phyloP scores from a whole-genome alignment of 2,113 vertebrate species.

The Catharus fuscescens region DNA sequence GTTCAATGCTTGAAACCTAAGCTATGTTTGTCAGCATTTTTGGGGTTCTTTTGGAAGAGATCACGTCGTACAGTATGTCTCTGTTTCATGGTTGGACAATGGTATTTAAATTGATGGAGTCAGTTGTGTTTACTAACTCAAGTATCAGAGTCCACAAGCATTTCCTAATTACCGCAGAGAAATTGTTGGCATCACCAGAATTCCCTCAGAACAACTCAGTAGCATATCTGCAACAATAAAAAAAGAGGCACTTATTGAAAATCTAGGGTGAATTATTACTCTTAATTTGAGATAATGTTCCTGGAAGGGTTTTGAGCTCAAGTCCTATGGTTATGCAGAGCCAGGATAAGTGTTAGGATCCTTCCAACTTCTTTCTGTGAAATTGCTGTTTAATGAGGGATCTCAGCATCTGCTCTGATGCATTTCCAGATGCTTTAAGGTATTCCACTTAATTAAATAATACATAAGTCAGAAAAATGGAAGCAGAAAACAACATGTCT shows the following conservation, averaged over 20 bases:
- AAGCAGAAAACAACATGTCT: neutral
- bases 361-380: neutral
- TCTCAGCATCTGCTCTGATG: neutral
- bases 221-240: neutral
- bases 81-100: neutral
- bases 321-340: neutral
- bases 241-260: neutral
- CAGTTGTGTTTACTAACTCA: neutral
- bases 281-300: neutral
- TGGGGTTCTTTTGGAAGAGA: fast-evolving
- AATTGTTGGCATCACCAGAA: neutral
- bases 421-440: neutral
- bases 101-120: neutral
- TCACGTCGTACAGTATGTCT: neutral
- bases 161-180: neutral
- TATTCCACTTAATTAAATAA: neutral
- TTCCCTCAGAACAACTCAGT: neutral
- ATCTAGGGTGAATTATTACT: neutral
- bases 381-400: neutral
- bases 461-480: neutral
- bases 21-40: neutral
- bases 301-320: neutral
- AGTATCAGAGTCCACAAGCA: neutral
- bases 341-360: neutral
- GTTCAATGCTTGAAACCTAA: neutral